These are phyloP conservation scores for Bagarius yarrelli DNA, from an alignment of 2,113 vertebrate genomes.

Conservation along the genomic window DNA sequence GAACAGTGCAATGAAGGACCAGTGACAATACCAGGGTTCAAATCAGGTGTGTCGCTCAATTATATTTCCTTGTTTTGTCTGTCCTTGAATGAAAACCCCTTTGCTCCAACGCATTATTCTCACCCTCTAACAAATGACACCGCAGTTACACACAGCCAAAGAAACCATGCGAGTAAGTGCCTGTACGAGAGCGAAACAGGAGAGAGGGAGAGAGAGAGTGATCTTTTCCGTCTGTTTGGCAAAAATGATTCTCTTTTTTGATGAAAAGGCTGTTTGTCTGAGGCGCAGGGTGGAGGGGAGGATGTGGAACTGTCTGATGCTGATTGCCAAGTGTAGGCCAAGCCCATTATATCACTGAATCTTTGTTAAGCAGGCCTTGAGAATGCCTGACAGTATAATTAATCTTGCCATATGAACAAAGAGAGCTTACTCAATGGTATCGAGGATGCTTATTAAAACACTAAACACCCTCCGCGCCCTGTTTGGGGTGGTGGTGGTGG, in stretches of 20 bases:
- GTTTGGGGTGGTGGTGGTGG: constrained; percentile 61
- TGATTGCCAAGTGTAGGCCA: constrained; percentile 89
- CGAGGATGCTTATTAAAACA: constrained; percentile 99
- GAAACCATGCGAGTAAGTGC: constrained; percentile 31
- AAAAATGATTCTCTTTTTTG: constrained; percentile 88
- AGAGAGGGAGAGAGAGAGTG: constrained; percentile 58
- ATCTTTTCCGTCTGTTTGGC: constrained; percentile 82
- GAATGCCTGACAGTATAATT: constrained; percentile 99
- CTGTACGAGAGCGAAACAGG: constrained; percentile 33
- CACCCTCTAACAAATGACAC: constrained; percentile 62
- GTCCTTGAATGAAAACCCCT: constrained; percentile 60
- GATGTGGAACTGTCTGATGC: constrained; percentile 95
- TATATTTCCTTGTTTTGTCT: constrained; percentile 58
- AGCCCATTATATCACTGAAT: constrained; percentile 99
- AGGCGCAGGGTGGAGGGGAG: constrained; percentile 80
- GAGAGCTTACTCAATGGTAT: constrained; percentile 99
- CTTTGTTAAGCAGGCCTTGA: constrained; percentile 99
- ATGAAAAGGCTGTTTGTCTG: constrained; percentile 92
- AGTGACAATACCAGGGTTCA: constrained; percentile 62
- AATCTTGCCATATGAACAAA: constrained; percentile 99
- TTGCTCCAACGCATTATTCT: constrained; percentile 51
- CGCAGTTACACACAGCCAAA: constrained; percentile 60
- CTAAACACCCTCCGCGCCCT: constrained; percentile 81
- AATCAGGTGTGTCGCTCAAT: constrained; percentile 62
- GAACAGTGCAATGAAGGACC: constrained; percentile 47